These are phyloP conservation scores for Drosophila sp. DNA, from an alignment of 1,140 invertebrate genomes.

Conservation along the genomic window DNA sequence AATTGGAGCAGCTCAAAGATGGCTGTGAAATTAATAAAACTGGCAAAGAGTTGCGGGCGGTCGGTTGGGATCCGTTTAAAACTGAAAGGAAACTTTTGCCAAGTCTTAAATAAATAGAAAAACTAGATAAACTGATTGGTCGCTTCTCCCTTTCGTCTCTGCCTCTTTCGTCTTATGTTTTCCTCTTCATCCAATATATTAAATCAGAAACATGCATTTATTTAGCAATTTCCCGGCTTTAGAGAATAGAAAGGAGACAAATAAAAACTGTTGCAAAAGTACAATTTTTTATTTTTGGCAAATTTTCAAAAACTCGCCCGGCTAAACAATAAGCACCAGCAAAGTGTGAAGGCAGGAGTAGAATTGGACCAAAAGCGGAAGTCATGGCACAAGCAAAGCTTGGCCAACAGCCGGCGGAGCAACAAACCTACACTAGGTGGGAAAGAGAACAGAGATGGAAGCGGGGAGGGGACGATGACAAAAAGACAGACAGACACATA, in stretches of 20 bases:
- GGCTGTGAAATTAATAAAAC: constrained; percentile 45
- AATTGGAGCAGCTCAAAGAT: constrained; percentile 47
- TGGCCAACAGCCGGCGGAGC: constrained; percentile 45
- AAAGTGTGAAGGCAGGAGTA: constrained; percentile 51
- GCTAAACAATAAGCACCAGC: constrained; percentile 56
- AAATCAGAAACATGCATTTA: constrained; percentile 83
- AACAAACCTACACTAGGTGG: constrained; percentile 28
- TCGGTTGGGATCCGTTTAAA: constrained; percentile 13
- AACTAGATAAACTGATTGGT: constrained; percentile 15
- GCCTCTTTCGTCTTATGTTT: neutral
- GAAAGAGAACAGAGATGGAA: constrained; percentile 10
- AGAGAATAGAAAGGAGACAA: constrained; percentile 46
- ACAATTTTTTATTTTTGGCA: constrained; percentile 48
- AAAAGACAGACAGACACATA: constrained; percentile 54
- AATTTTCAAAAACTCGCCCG: constrained; percentile 67
- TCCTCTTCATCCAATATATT: constrained; percentile 37
- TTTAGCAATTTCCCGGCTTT: constrained; percentile 74
- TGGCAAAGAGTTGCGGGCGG: constrained; percentile 26
- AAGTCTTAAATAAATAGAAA: constrained; percentile 32
- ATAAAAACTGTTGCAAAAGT: constrained; percentile 53
- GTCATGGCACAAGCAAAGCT: constrained; percentile 64
- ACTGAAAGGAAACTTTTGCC: constrained; percentile 18
- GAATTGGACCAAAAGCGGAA: constrained; percentile 49
- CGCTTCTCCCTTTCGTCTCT: neutral
- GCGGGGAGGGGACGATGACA: constrained; percentile 4